Evolutionary conservation across 2,113 vertebrate species (phyloP), one percentile per base, ranked within the genome.

Genomic region (Syrrhaptes paradoxus): DNA sequence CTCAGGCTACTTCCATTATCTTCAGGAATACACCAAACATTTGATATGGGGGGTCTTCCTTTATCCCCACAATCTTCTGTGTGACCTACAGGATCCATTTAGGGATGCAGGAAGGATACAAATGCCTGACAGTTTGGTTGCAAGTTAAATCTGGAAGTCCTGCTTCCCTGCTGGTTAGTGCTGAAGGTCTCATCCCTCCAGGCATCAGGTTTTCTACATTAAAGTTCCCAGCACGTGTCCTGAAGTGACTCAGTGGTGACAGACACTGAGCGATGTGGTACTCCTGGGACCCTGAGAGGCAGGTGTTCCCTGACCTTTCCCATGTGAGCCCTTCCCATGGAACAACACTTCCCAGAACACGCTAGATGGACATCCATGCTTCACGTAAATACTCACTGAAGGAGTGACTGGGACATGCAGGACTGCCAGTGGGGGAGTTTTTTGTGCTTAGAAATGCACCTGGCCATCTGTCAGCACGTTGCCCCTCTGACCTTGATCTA

Each of bases 241-340:
- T 61, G 74, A 82, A 24, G 71, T 87, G 81, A 93, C 91, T 89
- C 65, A 7, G 55, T 14, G 36, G 54, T 74, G 80, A 79, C 80
- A 46, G 80, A 79, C 80, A 46, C 54, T 34, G 80, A 84, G n/a
- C 6, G 1, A 11, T 73, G 28, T 28, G 51, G 46, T 29, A 17
- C 76, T 41, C 46, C 46, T 0, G 2, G 38, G 43, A 51, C 73
- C 75, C n/a, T 7, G 1, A 59, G 61, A 77, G 34, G 12, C 95
- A 94, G 92, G 70, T 96, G 87, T 91, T 77, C 51, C 76, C 86
- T 80, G 91, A 94, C 93, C 96, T 91, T 20, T 36, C 55, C 9
- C 3, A 6, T 34, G 19, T 18, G 51, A 68, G 36, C 31, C 12
- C 17, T 79, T 77, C 41, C 68, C 11, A 26, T 59, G 45, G 66